Base-by-base conservation (phyloP, 2,113 vertebrate species). In the Chaetodon trifascialis region DNA sequence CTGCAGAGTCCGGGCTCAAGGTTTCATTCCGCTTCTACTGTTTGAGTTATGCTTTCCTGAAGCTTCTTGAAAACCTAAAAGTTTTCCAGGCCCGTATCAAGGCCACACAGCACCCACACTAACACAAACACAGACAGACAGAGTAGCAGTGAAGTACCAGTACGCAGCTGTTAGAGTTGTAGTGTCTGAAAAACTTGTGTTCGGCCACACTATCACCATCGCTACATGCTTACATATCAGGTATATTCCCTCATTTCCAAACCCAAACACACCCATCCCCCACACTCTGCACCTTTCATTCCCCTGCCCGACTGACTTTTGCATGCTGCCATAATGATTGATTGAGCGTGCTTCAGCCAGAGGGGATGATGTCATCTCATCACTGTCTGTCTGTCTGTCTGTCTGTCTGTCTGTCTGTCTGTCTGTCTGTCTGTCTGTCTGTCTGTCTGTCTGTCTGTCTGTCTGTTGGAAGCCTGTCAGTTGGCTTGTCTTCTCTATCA, bases 321-420 rank as follows among this genome's bases (percentile, higher is more conserved):
- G 21, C 21, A 16, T 42, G 25, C 80, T 84, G 80, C 49, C 83
- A 78, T 16, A 64, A 76, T 88, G 86, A 91, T 82, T 82, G 86
- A 90, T 82, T 59, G 73, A 44, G 63, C 14, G 0, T 65, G 60
- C 64, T 72, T 82, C 65, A 76, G 77, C 73, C 52, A 36, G 55
- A 80, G 82, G 80, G 68, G 51, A 69, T 84, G 82, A 91, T 87
- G 78, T 85, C 87, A 86, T 73, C 85, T 68, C 80, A 68, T 87
- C 79, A 80, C 30, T 59, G 74, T 68, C 60, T 79, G 52, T 77
- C 58, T 79, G 40, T 60, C 59, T 59, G 15, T 21, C 54, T 54
- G 21, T 69, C 34, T 56, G 68, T 67, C 44, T 72, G 16, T 73
- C 59, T 58, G 11, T 19, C 52, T 52, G 51, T 68, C 30, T 56